phyloP scores from a whole-genome alignment of 2,113 vertebrate genomes.

The Zonotrichia leucophrys region DNA sequence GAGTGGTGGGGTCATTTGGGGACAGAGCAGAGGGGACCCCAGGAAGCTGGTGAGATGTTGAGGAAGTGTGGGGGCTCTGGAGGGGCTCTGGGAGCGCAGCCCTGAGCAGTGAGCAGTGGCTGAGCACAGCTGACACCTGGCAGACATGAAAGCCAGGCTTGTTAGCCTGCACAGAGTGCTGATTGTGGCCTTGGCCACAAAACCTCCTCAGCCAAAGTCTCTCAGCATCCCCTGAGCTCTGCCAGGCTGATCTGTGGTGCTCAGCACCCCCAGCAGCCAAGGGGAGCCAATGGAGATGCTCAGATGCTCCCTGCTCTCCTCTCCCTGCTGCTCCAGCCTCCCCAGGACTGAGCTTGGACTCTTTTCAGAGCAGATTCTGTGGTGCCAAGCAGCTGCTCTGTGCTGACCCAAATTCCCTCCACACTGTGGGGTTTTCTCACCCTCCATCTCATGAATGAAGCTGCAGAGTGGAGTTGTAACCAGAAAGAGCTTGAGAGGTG shows the following conservation, averaged over 20 bases:
- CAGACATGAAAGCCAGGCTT: neutral
- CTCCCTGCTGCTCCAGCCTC: neutral
- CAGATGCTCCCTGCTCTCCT: neutral
- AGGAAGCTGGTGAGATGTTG: neutral
- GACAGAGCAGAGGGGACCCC: neutral
- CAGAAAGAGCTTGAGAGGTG: neutral
- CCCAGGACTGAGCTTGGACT: neutral
- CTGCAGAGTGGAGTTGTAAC: neutral
- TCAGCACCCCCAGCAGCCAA: neutral
- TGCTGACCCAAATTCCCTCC: neutral
- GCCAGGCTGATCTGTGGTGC: neutral
- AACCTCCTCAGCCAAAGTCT: neutral
- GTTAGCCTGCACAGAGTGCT: neutral
- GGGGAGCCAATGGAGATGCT: neutral
- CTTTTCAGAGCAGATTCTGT: neutral
- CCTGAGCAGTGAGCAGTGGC: neutral
- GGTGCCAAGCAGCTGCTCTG: neutral
- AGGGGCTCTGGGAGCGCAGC: neutral
- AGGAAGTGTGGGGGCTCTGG: neutral
- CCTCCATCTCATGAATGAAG: neutral
- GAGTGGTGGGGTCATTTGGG: neutral
- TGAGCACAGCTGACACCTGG: slow-evolving; percentile 44
- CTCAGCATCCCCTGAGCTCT: neutral
- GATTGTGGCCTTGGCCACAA: neutral
- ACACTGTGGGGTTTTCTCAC: fast-evolving